Percentiles rank a stretch among this genome's conserved stretches.
Evolutionary conservation across 2,113 vertebrate genomes (phyloP).

Genomic region (Myrmecophaga tridactyla): DNA sequence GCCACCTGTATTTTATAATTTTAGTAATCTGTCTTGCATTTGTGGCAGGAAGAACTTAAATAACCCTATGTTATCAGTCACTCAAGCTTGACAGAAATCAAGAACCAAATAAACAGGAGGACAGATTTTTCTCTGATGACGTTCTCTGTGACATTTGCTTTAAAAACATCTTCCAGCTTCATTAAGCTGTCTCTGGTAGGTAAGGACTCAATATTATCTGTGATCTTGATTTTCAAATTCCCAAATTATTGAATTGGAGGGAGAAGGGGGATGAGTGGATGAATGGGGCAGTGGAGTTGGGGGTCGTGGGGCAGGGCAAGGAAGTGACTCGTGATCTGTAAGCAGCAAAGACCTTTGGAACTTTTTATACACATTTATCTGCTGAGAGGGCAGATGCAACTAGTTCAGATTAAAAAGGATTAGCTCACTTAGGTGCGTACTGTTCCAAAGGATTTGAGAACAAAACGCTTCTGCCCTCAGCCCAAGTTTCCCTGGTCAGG

Average conservation of each 20-base stretch:
- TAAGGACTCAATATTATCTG: conserved; percentile 63
- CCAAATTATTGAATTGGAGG: conserved; percentile 47
- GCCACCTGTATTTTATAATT: conserved; percentile 68
- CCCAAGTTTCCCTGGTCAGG: background rate
- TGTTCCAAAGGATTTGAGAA: conserved; percentile 28
- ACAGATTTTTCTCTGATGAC: conserved; percentile 73
- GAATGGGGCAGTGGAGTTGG: background rate
- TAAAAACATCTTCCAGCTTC: conserved; percentile 75
- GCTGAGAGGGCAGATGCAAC: conserved; percentile 72
- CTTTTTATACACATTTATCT: conserved; percentile 72
- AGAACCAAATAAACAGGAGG: conserved; percentile 68
- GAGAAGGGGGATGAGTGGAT: conserved; percentile 8
- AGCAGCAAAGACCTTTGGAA: conserved; percentile 59
- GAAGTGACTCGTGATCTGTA: background rate
- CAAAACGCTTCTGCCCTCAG: background rate
- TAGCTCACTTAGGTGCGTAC: conserved; percentile 27
- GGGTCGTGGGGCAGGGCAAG: background rate
- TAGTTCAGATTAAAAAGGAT: conserved; percentile 74
- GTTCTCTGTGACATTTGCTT: conserved; percentile 79
- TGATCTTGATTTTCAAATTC: conserved; percentile 61
- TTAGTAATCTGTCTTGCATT: conserved; percentile 57
- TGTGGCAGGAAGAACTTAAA: conserved; percentile 57
- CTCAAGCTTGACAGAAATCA: conserved; percentile 73
- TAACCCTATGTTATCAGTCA: conserved; percentile 71
- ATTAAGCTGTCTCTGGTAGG: conserved; percentile 76